Evolutionary conservation across 2,797 vertebrate genomes (phyloP), one percentile per base, ranked within the genome.

Genomic region (Pogonophryne albipinna): DNA sequence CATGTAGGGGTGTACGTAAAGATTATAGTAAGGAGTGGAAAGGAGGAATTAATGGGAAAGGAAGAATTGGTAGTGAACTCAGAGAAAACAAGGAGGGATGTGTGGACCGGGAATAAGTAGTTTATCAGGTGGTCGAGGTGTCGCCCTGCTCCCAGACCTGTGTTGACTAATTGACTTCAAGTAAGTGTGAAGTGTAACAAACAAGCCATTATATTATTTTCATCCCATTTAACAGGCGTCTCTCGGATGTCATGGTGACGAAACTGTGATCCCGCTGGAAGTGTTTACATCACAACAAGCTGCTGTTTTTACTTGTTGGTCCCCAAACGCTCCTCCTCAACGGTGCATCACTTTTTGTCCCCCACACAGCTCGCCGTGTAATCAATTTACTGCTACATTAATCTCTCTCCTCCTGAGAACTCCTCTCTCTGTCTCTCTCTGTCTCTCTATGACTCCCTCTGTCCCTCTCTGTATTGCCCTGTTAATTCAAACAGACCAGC

Each of bases 311-410:
- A 75, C 76, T 45, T 57, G 59, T 44, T 67, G 75, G 49, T 81
- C 66, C 51, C 23, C 3, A 62, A 79, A 75, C 70, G 59, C 50
- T 72, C 61, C 70, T 74, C 64, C 16, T 65, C 23, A 60, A 76
- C 60, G 51, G 14, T 16, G 56, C 41, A 68, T 76, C 73, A 16
- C 42, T 61, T 52, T 52, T n/a, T 79, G 59, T 2, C 16, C 41
- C 8, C 71, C 62, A 64, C 73, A 17, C 75, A 55, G 58, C 55
- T 79, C 38, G 7, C 12, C 15, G 4, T 82, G 74, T 79, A 59
- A 83, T 85, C 74, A 81, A 68, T 79, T 80, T 73, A 58, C 67
- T 52, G 80, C 0, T 74, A 69, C 78, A 78, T 84, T 72, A 66
- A 83, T 84, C 72, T 84, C 49, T 63, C 63, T 68, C 41, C 64